Base-by-base conservation (phyloP, 1,140 invertebrate species). In the Trichonephila clavipes region DNA sequence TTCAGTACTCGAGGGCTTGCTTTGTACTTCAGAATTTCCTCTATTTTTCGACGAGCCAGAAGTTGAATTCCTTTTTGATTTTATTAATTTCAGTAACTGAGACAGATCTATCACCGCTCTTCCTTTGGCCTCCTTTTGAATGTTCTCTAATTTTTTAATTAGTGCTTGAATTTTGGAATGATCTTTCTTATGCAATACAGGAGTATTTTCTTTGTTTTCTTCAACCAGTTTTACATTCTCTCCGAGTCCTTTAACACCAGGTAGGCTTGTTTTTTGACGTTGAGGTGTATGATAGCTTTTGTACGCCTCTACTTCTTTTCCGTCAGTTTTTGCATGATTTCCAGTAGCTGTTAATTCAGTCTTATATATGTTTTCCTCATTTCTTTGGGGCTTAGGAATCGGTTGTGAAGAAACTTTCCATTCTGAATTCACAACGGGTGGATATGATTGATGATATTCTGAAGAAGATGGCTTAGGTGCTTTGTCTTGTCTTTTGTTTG, bases 81-180 rank as follows among this genome's bases (percentile, higher is more conserved):
- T 90, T 8, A 93, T 62, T 1, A 88, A 19, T 21, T 93, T 93
- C 58, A 93, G 24, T 14, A 93, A 64, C 7, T 93, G 66, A 16
- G 85, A 77, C 18, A 93, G 34, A 82, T 93, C 92, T 64, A 93
- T 59, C 1, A 93, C 85, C 21, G 92, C 86, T 44, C 64, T 93
- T 59, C 92, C 92, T 64, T 93, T 93, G 0, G 85, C 51, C 19
- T 88, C 86, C 61, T 62, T 88, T 44, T 93, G 85, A 62, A 93
- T 81, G 14, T 19, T 77, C 61, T 93, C 92, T 12, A 93, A 34
- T 64, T 93, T 93, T 16, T 81, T 93, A 69, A 93, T 88, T 51
- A 93, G 19, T 4, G 62, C 58, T n/a, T 93, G 69, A 40, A 93
- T 51, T 82, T 93, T 93, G 5, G 69, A 51, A 77, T 28, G 81